Evolutionary conservation across 1,140 invertebrate genomes (phyloP).

Genomic region (Araneus ventricosus): DNA sequence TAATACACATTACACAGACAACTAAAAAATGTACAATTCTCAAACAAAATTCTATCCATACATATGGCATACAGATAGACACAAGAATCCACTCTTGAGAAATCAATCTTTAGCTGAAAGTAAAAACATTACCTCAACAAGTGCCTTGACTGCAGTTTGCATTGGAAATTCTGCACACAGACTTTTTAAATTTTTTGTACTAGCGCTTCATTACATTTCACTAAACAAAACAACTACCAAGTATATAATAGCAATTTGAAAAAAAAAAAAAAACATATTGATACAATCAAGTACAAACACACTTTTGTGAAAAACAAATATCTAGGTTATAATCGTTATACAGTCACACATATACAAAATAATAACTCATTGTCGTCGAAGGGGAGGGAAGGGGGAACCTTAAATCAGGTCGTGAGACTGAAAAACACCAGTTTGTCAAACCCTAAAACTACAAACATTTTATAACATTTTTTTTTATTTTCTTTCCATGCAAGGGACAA

Average conservation of each 20-base stretch:
- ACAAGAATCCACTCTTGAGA: not conserved
- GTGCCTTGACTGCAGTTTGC: conserved; percentile 28
- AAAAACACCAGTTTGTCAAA: conserved; percentile 59
- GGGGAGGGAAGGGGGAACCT: not conserved
- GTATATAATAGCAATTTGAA: conserved; percentile 1
- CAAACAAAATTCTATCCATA: not conserved
- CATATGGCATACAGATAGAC: not conserved
- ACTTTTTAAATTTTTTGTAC: conserved; percentile 1
- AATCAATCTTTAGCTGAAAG: not conserved
- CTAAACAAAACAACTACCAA: conserved; percentile 13
- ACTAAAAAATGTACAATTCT: not conserved
- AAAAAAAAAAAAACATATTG: not conserved
- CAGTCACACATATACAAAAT: conserved; percentile 47
- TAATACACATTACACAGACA: not conserved
- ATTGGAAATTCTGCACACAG: conserved; percentile 2
- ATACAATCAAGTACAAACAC: conserved; percentile 14
- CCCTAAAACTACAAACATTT: conserved; percentile 63
- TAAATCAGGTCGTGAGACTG: not conserved
- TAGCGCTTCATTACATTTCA: not conserved
- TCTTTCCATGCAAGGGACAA: conserved; percentile 58
- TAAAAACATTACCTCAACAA: not conserved
- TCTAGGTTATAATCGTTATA: conserved; percentile 46
- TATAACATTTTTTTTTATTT: conserved; percentile 2
- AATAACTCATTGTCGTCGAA: conserved; percentile 31
- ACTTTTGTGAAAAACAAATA: conserved; percentile 24